phyloP scores from a whole-genome alignment of 2,113 vertebrate genomes.

The Dipodomys ordii region DNA sequence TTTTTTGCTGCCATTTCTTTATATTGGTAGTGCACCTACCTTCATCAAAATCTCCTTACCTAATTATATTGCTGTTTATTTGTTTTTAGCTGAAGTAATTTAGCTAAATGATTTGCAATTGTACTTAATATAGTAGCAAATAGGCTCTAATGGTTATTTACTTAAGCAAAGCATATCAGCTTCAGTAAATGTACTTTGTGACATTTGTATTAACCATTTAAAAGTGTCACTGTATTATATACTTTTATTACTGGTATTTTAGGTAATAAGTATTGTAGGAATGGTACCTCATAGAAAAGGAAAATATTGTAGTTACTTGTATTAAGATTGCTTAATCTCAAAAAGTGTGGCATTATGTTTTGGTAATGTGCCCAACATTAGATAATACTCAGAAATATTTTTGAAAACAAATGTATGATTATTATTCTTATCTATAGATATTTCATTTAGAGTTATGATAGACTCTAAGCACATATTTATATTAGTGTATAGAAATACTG shows the following conservation, averaged over 20 bases:
- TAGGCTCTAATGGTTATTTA: background rate
- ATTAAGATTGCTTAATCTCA: background rate
- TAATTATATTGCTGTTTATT: background rate
- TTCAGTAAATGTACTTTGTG: slow-evolving; percentile 10
- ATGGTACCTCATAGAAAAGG: slow-evolving; percentile 20
- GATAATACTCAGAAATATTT: background rate
- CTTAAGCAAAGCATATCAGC: background rate
- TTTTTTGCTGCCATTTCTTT: background rate
- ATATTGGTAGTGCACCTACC: background rate
- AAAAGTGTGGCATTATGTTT: background rate
- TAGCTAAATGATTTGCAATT: slow-evolving; percentile 39
- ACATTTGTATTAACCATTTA: slow-evolving; percentile 4
- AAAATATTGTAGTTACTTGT: background rate
- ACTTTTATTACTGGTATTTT: slow-evolving; percentile 20
- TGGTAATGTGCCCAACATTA: background rate
- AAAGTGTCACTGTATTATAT: background rate
- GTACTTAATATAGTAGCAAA: slow-evolving; percentile 33
- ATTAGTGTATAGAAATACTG: background rate
- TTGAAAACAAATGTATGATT: slow-evolving; percentile 21
- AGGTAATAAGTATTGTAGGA: background rate
- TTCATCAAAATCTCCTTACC: background rate
- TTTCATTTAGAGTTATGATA: background rate
- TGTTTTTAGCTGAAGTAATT: slow-evolving; percentile 25
- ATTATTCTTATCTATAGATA: background rate
- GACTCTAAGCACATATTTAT: background rate